phyloP scores from a whole-genome alignment of 2,888 invertebrate genomes.

The Cosmopolites sordidus region DNA sequence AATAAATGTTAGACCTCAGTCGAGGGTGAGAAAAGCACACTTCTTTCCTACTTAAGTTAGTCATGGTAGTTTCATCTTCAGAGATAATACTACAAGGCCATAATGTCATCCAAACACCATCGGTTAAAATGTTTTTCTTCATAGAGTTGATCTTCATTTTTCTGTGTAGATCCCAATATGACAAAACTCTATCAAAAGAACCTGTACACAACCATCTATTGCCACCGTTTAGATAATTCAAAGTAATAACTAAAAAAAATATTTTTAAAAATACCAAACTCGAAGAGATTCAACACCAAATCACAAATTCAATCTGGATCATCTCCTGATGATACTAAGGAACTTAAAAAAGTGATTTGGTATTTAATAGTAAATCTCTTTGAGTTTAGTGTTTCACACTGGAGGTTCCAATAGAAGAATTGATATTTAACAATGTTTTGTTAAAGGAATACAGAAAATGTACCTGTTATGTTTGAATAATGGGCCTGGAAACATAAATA shows the following conservation, averaged over 20 bases:
- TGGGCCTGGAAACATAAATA: constrained; percentile 59
- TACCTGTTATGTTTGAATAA: constrained; percentile 57
- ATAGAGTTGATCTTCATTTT: constrained; percentile 38
- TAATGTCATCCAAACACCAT: constrained; percentile 52
- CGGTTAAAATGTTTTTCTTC: constrained; percentile 48
- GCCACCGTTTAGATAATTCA: constrained; percentile 52
- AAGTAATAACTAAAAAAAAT: constrained; percentile 41
- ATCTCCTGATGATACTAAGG: no score
- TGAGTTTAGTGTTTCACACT: no score
- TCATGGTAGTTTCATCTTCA: constrained; percentile 45
- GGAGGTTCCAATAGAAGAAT: no score
- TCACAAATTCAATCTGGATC: no score
- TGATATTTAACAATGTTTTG: no score
- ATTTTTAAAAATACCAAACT: no score
- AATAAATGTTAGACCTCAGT: constrained; percentile 6
- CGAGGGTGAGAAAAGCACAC: no score
- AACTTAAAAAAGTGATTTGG: no score
- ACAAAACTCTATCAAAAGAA: constrained; percentile 61
- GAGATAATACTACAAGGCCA: constrained; percentile 50
- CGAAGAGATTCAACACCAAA: no score
- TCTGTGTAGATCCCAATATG: constrained; percentile 65
- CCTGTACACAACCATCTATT: constrained; percentile 63
- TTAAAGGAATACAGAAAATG: constrained; percentile 14
- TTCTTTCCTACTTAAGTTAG: constrained; percentile 38
- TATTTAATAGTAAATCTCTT: no score